These are phyloP conservation scores for Eilema depressum DNA, from an alignment of 2,888 invertebrate genomes.

Conservation along the genomic window DNA sequence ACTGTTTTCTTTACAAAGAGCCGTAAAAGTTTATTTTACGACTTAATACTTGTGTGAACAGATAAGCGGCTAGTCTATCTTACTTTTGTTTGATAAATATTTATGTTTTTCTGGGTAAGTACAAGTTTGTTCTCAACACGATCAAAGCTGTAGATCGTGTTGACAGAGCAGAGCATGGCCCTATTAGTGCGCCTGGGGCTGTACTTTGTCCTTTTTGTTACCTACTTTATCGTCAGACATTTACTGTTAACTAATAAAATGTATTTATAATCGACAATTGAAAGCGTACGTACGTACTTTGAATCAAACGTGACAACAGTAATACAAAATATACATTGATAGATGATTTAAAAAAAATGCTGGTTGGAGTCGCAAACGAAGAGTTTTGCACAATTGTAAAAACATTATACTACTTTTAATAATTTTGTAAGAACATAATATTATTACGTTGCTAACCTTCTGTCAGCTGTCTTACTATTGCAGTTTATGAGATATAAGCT, in stretches of 20 bases:
- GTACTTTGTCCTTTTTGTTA: conserved; percentile 1
- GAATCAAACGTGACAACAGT: too few species aligned
- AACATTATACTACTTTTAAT: too few species aligned
- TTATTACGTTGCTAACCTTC: too few species aligned
- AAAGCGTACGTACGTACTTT: too few species aligned
- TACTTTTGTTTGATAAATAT: conserved; percentile 35
- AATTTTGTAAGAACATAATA: too few species aligned
- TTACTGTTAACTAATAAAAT: background rate
- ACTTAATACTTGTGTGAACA: conserved; percentile 40
- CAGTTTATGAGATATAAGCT: too few species aligned
- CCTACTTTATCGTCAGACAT: background rate
- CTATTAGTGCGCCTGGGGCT: background rate
- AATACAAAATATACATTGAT: too few species aligned
- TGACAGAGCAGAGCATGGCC: conserved; percentile 15
- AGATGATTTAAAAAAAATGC: too few species aligned
- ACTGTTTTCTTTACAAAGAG: conserved; percentile 43
- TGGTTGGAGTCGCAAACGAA: too few species aligned
- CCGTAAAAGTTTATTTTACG: conserved; percentile 46
- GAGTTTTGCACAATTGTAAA: too few species aligned
- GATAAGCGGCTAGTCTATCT: conserved; percentile 39
- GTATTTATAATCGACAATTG: background rate
- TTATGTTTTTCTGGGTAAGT: conserved; percentile 21
- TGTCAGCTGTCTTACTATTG: too few species aligned
- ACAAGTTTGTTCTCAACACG: conserved; percentile 5
- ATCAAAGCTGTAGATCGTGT: conserved; percentile 8